Evolutionary conservation across 2,113 vertebrate species (phyloP).

Genomic region (Parus major): DNA sequence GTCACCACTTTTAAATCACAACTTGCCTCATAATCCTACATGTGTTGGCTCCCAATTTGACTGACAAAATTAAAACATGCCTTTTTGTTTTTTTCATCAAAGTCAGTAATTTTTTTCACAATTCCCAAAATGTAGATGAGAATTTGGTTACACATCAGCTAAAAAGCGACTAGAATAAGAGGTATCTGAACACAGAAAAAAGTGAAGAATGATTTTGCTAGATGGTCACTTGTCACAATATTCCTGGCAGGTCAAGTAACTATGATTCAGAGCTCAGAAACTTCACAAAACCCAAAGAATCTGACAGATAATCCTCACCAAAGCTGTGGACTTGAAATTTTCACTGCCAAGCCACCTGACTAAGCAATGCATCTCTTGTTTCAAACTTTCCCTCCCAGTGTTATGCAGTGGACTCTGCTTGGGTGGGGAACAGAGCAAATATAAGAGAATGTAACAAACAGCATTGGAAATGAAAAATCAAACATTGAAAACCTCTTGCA

Average conservation of each 20-base stretch:
- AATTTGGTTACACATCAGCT: background rate
- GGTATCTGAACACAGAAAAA: background rate
- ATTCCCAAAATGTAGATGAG: background rate
- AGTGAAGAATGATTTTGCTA: background rate
- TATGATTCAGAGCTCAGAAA: background rate
- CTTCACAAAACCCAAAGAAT: background rate
- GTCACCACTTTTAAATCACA: background rate
- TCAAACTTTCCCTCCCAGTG: background rate
- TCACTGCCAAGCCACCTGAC: background rate
- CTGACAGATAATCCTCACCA: background rate
- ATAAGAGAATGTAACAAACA: background rate
- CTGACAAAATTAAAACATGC: background rate
- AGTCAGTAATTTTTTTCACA: background rate
- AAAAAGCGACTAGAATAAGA: background rate
- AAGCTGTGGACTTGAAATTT: background rate
- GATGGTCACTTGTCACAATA: background rate
- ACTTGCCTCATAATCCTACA: background rate
- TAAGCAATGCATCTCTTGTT: background rate
- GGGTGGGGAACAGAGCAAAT: background rate
- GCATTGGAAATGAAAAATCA: background rate
- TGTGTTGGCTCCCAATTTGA: background rate
- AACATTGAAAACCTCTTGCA: background rate
- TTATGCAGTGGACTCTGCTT: background rate
- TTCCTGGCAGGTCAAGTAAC: background rate
- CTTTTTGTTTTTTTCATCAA: background rate